Base-by-base conservation (phyloP, 1,140 invertebrate species). In the Drosophila novamexicana region DNA sequence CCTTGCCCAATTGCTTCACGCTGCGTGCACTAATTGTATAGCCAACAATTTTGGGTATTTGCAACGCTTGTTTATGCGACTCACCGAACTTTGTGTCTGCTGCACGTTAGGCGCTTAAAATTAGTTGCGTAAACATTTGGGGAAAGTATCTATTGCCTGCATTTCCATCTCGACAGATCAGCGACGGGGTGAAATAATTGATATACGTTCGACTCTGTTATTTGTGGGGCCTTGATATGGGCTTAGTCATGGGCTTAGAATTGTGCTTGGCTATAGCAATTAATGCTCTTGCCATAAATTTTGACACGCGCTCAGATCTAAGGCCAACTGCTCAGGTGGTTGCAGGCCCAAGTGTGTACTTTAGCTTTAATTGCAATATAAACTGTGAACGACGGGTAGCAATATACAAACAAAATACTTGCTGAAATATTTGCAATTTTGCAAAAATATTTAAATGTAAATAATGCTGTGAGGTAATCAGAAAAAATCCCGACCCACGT, bases 11-110 rank as follows among this genome's bases (percentile, higher is more conserved):
- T 62, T 16, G 18, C 57, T 63, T 63, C 67, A 62, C 61, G 53
- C 66, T 59, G 77, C 62, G 73, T 84, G 72, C 73, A 80, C 81
- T 84, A 84, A 84, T 85, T 84, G 76, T 74, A 77, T 64, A 36
- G 73, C 61, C 32, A 84, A 80, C 83, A 77, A 77, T 77, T 84
- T 84, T 82, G 78, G 40, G 59, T 58, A 80, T 84, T 80, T 76
- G 73, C 32, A 45, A 50, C 74, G 50, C 61, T 81, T 82, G 80
- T 79, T 82, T 82, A 82, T 78, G 39, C 40, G 40, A 69, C 49
- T 61, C 40, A 37, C 7, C 64, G 65, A 70, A 79, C 66, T 57
- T 45, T 74, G 66, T 14, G 50, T 49, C 63, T 67, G 62, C 22
- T 57, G 37, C 29, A 29, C 22, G 22, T 29, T 29, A 5, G 47